Base-by-base conservation (phyloP, 1,140 invertebrate genomes). In the Drosophila truncata region DNA sequence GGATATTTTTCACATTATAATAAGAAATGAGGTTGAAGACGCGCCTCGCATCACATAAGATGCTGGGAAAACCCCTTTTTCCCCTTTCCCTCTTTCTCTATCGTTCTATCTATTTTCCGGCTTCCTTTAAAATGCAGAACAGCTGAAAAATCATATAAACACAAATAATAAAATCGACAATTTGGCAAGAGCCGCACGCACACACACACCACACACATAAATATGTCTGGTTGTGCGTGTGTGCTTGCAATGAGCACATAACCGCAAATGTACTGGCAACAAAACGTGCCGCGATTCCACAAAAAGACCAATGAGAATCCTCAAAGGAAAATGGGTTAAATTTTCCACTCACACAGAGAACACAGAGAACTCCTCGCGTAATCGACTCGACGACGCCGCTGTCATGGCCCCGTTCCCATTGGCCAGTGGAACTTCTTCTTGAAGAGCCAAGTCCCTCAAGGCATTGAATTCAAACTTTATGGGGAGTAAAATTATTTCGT, bases 151-250 rank as follows among this genome's bases (percentile, higher is more conserved):
- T 83, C 88, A 86, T 91, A 91, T 91, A 91, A 91, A 91, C 90
- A 91, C 90, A 91, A 91, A 91, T 91, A 91, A 91, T 91, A 91
- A 91, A 91, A 91, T 90, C 80, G 90, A 91, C 90, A 91, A 90
- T 91, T 91, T 82, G 72, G 90, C 82, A 90, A 90, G 80, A 88
- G 76, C 69, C 86, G 67, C 81, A 91, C 86, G 82, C 81, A 85
- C 63, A 82, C 62, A 74, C 63, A 80, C 55, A 44, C 44, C 44
- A 13, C 42, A 18, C 27, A 74, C 52, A 74, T 44, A 69, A 58
- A 78, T 72, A 54, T 44, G 33, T 49, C 33, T 39, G 44, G 44
- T 18, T 76, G 59, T 58, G 49, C 54, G 75, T 69, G 60, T 80
- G 57, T 73, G 80, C 49, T 46, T 58, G 72, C 82, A 78, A 78